Evolutionary conservation across 2,113 vertebrate species (phyloP).

Genomic region (Gambusia holbrooki): DNA sequence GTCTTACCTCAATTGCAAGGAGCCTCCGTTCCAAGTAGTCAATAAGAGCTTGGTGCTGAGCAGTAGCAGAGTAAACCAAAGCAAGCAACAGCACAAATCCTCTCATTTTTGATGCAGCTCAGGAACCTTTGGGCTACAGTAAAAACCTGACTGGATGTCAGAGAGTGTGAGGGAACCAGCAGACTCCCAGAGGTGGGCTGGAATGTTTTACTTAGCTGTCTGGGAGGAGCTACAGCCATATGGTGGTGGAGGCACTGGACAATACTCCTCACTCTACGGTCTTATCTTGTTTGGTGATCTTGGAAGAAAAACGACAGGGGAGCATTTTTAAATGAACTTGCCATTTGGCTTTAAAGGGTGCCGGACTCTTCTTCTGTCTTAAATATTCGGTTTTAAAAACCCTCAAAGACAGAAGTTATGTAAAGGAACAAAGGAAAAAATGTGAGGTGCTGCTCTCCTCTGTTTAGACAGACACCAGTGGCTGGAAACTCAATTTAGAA

Average conservation of each 20-base stretch:
- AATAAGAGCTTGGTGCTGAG: conserved; percentile 83
- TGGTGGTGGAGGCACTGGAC: conserved; percentile 50
- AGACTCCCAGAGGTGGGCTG: conserved; percentile 74
- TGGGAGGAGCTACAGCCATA: conserved; percentile 75
- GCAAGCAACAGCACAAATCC: conserved; percentile 69
- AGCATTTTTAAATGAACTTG: not conserved
- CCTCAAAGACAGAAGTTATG: not conserved
- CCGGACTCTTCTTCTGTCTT: not conserved
- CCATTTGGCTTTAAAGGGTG: not conserved
- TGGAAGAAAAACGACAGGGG: not conserved
- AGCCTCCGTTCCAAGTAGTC: conserved; percentile 83
- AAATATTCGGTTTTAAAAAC: not conserved
- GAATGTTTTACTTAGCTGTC: conserved; percentile 72
- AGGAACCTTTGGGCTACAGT: conserved; percentile 28
- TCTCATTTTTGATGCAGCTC: conserved; percentile 70
- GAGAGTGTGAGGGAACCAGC: conserved; percentile 57
- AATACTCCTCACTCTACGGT: conserved; percentile 7
- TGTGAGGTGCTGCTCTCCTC: not conserved
- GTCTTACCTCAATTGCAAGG: conserved; percentile 83
- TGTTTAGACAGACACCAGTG: not conserved
- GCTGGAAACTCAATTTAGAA: too few relatives aligned
- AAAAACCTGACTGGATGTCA: conserved; percentile 34
- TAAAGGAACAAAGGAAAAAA: conserved; percentile 14
- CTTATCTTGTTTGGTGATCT: conserved; percentile 4
- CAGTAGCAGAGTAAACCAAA: conserved; percentile 65